Base-by-base conservation (phyloP, 2,113 vertebrate species). In the Oryzias woworae region DNA sequence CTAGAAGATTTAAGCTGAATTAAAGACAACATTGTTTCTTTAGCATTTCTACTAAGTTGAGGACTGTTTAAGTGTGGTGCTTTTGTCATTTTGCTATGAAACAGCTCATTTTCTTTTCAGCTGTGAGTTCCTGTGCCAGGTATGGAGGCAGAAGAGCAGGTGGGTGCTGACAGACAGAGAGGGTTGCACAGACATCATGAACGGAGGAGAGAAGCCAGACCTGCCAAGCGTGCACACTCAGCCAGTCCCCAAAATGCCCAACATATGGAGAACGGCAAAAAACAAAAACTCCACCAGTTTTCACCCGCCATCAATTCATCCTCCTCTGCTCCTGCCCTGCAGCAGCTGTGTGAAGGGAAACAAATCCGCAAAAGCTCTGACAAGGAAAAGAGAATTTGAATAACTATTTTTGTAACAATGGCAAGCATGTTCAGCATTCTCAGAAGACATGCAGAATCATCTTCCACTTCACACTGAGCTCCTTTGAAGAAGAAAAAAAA, bases 211-310 rank as follows among this genome's bases (percentile, higher is more conserved):
- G 50, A 63, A 75, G 77, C 75, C 77, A 81, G 71, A 75, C 69
- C 75, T 85, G 87, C 85, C 85, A 83, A 71, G 73, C 68, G 70
- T 49, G 59, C 69, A 73, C 71, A 74, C 78, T 83, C 79, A 79
- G 77, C 60, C 67, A 45, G 73, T 64, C 36, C 68, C 74, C 83
- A 74, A 80, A 85, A 87, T 82, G 82, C 82, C 84, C 69, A 82
- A 75, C 87, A 87, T 86, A 88, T 86, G 89, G 82, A 87, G 80
- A 66, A 56, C 62, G 69, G 73, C 65, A 66, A 83, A 68, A 75
- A 66, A 73, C 65, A 55, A 45, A 45, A 45, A 16, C 44, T 45
- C 16, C 64, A 3, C 60, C 75, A 53, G 57, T 45, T 69, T 66
- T 61, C 62, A 60, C 67, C 74, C 48, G 5, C 75, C 58, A 62